Base-by-base conservation (phyloP, 2,113 vertebrate genomes). In the Phaethornis superciliosus region DNA sequence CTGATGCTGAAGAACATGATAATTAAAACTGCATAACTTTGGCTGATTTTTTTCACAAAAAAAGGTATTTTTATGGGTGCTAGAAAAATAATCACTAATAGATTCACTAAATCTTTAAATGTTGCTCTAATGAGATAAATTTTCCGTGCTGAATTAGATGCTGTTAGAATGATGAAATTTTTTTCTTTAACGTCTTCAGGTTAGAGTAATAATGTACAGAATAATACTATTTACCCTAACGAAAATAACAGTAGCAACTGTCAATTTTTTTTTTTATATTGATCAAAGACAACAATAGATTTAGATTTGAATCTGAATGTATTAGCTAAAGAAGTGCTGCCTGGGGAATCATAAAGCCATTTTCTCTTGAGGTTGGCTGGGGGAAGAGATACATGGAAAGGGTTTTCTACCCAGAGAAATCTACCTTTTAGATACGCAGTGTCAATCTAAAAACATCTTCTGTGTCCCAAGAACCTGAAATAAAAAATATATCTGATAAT, bases 51-150 rank as follows among this genome's bases (percentile, higher is more conserved):
- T 81, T 78, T 60, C 11, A 37, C 12, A 16, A 6, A n/a, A 62
- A 88, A 75, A 64, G 3, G 40, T 56, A 56, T 75, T 83, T 96
- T 86, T 87, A 54, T 6, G 20, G 27, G 14, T 9, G 13, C 30
- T 37, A 91, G 51, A 82, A 88, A 94, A 95, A 88, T 77, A 89
- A 85, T 63, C 67, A 74, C 12, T 82, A 65, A 59, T 86, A 93
- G n/a, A 37, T 89, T 91, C 85, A 81, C 79, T 80, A 85, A 89
- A 77, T 40, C 59, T 95, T 91, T 88, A 93, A 90, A 82, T 85
- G 64, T 7, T 59, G 23, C 59, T 89, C 56, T 89, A 94, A 89
- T 72, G 52, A 89, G 71, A 59, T 28, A 77, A 75, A 93, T 77
- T 65, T 65, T 85, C 28, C 22, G 20, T 81, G 68, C 26, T 63